Evolutionary conservation across 2,888 invertebrate genomes (phyloP), one percentile per base, ranked within the genome.

Genomic region (Boloria selene): DNA sequence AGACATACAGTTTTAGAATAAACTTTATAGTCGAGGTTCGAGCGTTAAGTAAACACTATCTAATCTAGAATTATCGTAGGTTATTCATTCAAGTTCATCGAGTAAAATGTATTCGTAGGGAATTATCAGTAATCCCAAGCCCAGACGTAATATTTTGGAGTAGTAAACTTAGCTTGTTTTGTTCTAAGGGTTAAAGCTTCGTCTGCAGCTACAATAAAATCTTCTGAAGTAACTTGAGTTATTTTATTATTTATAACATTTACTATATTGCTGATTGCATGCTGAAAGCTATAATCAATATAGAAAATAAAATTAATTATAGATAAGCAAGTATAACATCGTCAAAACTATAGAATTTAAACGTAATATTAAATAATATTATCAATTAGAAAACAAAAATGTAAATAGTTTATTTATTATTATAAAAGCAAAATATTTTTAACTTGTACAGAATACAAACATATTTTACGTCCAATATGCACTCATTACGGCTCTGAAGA

Each of bases 61-160:
- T 60, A 67, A 60, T 51, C 44, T 62, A 59, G 56, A 65, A 38
- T 63, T 63, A 67, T 67, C 60, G 60, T 50, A 63, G 50, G 63
- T 56, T 50, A 63, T 65, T 55, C 54, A 61, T 56, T 45, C 61
- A 51, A 31, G 64, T 62, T 66, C 45, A 58, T 62, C 31, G 66
- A 66, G 45, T 62, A 47, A 66, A 62, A 49, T 58, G 14, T 66
- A 66, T 62, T 66, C 44, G 50, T 16, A 17, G 22, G 17, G 26
- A 56, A 38, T 56, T 50, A 63, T 58, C 45, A 47, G 52, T 58
- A 52, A 62, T 62, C 56, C 53, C 45, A 16, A 58, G 31, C 38
- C 62, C 62, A 66, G 62, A 66, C 66, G 61, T 22, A 59, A 66
- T 66, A 66, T 62, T 66, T 62, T 42, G 49, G 47, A 47, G 62